phyloP scores from a whole-genome alignment of 2,888 invertebrate species.

The Lepeophtheirus nordmannii region DNA sequence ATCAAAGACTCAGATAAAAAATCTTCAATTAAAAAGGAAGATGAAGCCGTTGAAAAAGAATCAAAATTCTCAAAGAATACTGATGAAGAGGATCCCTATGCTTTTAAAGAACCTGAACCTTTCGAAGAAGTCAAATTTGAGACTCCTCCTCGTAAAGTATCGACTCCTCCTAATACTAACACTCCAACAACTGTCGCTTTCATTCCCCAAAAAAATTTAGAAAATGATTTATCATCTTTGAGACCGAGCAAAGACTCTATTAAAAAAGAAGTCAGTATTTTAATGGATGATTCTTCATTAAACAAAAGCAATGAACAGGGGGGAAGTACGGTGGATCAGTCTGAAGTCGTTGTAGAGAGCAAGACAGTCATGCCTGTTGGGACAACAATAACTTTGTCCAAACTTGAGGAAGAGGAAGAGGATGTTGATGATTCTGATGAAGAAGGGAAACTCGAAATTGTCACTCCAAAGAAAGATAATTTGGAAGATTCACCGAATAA shows the following conservation, averaged over 20 bases:
- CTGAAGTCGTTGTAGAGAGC: too few relatives aligned
- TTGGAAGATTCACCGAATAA: background rate
- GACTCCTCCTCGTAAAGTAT: constrained; percentile 41
- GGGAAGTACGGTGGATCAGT: too few relatives aligned
- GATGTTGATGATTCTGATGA: constrained; percentile 30
- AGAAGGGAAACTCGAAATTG: background rate
- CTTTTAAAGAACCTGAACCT: constrained; percentile 75
- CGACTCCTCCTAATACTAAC: constrained; percentile 24
- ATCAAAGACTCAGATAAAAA: too few relatives aligned
- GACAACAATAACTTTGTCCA: too few relatives aligned
- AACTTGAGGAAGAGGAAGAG: constrained; percentile 36
- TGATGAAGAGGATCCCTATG: constrained; percentile 51
- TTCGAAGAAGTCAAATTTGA: constrained; percentile 51
- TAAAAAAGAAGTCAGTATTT: background rate
- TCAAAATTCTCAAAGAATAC: constrained; percentile 37
- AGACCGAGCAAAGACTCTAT: background rate
- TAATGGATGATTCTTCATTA: too few relatives aligned
- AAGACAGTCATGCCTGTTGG: too few relatives aligned
- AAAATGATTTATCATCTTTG: background rate
- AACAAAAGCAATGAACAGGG: too few relatives aligned
- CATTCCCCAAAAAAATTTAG: background rate
- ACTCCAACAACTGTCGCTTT: background rate
- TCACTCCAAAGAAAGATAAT: background rate
- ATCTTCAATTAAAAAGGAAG: too few relatives aligned
- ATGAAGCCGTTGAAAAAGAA: constrained; percentile 14